phyloP scores from a whole-genome alignment of 2,888 invertebrate species.

The Gasteruption jaculator region DNA sequence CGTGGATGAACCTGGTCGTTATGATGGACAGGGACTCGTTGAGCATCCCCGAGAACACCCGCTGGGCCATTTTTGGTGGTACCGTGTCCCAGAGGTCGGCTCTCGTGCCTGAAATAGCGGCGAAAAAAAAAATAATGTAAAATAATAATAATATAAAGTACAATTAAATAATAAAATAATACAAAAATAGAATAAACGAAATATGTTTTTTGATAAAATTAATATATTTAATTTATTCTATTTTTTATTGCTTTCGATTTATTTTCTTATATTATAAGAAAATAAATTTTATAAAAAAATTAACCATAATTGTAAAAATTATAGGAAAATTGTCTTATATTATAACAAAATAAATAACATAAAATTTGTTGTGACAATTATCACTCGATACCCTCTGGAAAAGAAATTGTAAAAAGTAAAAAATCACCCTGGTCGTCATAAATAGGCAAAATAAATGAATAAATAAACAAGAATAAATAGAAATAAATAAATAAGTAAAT shows the following conservation, averaged over 20 bases:
- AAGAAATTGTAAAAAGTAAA: too few relatives aligned
- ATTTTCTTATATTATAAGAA: background rate
- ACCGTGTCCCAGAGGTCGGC: conserved; percentile 83
- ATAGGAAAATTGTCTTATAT: background rate
- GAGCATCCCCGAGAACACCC: conserved; percentile 79
- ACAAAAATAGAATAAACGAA: conserved; percentile 7
- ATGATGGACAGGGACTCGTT: conserved; percentile 80
- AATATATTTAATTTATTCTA: background rate
- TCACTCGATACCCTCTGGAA: too few relatives aligned
- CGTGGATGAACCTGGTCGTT: conserved; percentile 76
- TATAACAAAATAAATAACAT: background rate
- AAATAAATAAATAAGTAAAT: too few relatives aligned
- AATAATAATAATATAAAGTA: background rate
- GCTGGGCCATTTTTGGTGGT: conserved; percentile 83
- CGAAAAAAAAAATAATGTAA: conserved; percentile 5
- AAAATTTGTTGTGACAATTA: too few relatives aligned
- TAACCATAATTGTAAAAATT: background rate
- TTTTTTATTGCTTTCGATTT: background rate
- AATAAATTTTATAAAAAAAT: conserved; percentile 3
- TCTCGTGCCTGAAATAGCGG: conserved; percentile 60
- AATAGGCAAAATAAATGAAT: background rate
- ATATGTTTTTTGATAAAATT: too few relatives aligned
- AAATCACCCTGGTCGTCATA: too few relatives aligned
- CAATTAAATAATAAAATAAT: conserved; percentile 5
- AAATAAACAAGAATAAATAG: too few relatives aligned